Evolutionary conservation across 1,140 invertebrate species (phyloP).

Genomic region (Cardiocondyla obscurior): DNA sequence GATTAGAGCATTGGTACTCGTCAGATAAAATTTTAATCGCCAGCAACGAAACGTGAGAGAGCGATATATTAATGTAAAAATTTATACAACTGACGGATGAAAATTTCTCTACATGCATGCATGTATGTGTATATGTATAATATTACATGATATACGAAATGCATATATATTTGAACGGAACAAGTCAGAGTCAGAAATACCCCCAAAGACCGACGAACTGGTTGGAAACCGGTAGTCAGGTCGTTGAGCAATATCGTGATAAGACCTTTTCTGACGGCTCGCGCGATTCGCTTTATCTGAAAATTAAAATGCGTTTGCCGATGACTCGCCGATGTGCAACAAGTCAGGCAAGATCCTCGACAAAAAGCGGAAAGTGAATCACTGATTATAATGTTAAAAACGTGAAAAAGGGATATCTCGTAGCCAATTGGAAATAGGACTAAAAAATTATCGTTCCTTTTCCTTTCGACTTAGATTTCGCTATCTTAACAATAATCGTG

Average conservation of each 20-base stretch:
- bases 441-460: not conserved
- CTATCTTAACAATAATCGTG: not conserved
- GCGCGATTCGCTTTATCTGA: not conserved
- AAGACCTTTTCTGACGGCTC: not conserved
- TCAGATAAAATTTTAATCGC: too few relatives aligned
- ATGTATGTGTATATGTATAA: too few relatives aligned
- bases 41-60: too few relatives aligned
- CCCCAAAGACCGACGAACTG: slow-evolving; percentile 21
- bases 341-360: not conserved
- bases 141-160: not conserved
- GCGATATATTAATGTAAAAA: too few relatives aligned
- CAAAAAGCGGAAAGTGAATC: not conserved
- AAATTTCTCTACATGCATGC: too few relatives aligned
- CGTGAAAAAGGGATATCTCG: not conserved
- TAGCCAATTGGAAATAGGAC: not conserved
- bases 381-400: not conserved
- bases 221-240: slow-evolving; percentile 18
- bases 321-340: slow-evolving; percentile 65
- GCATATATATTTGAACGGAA: not conserved
- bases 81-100: too few relatives aligned
- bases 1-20: not conserved
- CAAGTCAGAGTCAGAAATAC: slow-evolving; percentile 18
- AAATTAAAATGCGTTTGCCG: slow-evolving; percentile 68
- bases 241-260: slow-evolving; percentile 33
- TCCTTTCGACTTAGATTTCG: not conserved